Base-by-base conservation (phyloP, 2,888 invertebrate species). In the Bellardia bayeri region DNA sequence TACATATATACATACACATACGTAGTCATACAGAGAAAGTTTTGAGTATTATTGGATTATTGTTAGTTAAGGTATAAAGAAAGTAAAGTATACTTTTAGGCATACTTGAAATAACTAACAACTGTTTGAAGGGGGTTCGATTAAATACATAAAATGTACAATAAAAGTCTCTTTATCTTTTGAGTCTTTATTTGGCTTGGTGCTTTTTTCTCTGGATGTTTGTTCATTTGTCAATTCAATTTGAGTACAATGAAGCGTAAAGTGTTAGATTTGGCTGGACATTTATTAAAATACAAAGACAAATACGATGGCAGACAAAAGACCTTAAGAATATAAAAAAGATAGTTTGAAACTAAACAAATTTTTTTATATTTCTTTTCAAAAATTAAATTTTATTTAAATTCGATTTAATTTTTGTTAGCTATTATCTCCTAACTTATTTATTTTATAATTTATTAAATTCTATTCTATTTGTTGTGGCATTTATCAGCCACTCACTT, bases 211-310 rank as follows among this genome's bases (percentile, higher is more conserved):
- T 33, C 2, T 63, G 30, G 11, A 42, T 63, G 9, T 37, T 61
- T 58, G 51, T 56, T 61, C 64, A 68, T 88, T 90, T 89, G 79
- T 61, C 72, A 84, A 88, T 80, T 85, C 49, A 76, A 81, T 74
- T 82, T 78, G 89, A 66, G 90, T 88, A 89, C 91, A 91, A 88
- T 92, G 90, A 91, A 90, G 90, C 90, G 91, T 91, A 90, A 91
- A 92, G 91, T 91, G 91, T 91, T 92, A 92, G 91, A 91, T 91
- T 91, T 75, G 16, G 51, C 90, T 90, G 89, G 90, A 88, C 91
- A 90, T 91, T 92, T 91, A 90, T 91, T 91, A 89, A 51, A 23
- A 58, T n/a, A 40, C 40, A 72, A 76, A 71, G 54, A 9, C 56
- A 54, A 54, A 45, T 13, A 58, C 58, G 33, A 11, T 13, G 9